Evolutionary conservation across 2,888 invertebrate species (phyloP).

Genomic region (Acronicta alni): DNA sequence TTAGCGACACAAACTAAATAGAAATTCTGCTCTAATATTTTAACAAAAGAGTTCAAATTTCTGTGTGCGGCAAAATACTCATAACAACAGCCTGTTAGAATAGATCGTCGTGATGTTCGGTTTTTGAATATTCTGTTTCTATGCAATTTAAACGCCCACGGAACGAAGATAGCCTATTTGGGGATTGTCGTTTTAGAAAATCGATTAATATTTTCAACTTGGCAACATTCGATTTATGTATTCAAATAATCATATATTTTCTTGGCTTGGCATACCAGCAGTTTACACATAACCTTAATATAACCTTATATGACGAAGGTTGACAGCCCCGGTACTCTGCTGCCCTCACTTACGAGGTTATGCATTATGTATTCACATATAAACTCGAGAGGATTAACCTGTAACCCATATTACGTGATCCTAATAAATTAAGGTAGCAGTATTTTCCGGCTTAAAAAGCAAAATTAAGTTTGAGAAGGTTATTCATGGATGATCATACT

Average conservation of each 20-base stretch:
- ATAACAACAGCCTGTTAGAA: not conserved
- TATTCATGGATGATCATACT: not conserved
- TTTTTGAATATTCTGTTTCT: too few species aligned
- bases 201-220: too few species aligned
- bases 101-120: too few species aligned
- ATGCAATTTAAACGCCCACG: too few species aligned
- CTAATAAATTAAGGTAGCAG: constrained; percentile 17
- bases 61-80: not conserved
- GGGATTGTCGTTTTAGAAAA: too few species aligned
- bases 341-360: constrained; percentile 1
- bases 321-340: constrained; percentile 10
- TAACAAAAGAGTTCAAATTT: constrained; percentile 1
- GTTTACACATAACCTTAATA: not conserved
- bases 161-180: too few species aligned
- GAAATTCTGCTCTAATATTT: not conserved
- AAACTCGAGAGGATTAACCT: constrained; percentile 17
- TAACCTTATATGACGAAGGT: constrained; percentile 21
- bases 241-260: too few species aligned
- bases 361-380: constrained; percentile 11
- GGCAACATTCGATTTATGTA: too few species aligned
- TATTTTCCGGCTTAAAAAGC: constrained; percentile 3
- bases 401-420: constrained; percentile 4
- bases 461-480: not conserved
- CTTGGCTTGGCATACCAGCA: not conserved
- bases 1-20: not conserved